Evolutionary conservation across 2,113 vertebrate genomes (phyloP).

Genomic region (Panurus biarmicus): DNA sequence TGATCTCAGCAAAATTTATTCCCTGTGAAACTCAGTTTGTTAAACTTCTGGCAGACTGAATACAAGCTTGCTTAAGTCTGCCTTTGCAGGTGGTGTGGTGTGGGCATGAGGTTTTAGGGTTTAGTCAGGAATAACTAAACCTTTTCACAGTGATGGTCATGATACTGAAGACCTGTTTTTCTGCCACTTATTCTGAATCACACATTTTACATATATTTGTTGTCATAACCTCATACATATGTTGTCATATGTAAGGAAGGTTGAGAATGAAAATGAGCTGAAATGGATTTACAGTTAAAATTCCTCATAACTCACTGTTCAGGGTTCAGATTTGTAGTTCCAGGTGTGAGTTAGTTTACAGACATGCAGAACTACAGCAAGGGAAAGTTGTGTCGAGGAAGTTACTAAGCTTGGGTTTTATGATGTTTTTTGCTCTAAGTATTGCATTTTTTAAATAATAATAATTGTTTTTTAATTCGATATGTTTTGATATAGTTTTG

Average conservation of each 20-base stretch:
- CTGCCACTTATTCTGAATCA: not conserved
- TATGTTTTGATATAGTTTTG: not conserved
- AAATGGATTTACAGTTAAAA: not conserved
- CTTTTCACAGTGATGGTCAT: not conserved
- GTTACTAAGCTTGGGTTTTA: not conserved
- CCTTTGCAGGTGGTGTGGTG: not conserved
- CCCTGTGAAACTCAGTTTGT: not conserved
- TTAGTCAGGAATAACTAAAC: not conserved
- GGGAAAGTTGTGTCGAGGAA: not conserved
- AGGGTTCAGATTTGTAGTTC: not conserved
- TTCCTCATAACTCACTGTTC: not conserved
- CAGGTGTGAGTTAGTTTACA: not conserved
- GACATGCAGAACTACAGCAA: not conserved
- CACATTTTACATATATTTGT: not conserved
- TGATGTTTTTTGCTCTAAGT: not conserved
- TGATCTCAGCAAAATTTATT: not conserved
- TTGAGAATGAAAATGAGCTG: not conserved
- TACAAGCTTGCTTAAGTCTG: not conserved
- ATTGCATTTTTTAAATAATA: not conserved
- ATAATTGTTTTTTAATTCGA: not conserved
- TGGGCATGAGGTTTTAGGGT: not conserved
- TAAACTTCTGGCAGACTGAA: not conserved
- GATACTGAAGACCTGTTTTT: not conserved
- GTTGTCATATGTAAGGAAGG: not conserved
- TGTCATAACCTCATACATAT: not conserved